Evolutionary conservation across 2,797 vertebrate genomes (phyloP), one percentile per base, ranked within the genome.

Genomic region (Salmo trutta): DNA sequence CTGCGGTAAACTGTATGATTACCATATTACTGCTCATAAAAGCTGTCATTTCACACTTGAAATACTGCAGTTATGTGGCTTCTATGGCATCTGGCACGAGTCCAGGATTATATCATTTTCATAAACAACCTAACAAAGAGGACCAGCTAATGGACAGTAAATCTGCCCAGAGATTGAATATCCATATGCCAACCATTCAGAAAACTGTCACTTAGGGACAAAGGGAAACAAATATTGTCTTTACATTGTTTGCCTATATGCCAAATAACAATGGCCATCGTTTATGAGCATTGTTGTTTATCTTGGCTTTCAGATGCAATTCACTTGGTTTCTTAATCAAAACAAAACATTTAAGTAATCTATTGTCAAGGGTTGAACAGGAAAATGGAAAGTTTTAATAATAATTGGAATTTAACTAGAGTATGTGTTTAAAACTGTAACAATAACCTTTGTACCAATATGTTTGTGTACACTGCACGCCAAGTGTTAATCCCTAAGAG

Each of bases 81-180:
- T 77, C 59, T 54, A 78, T 65, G 81, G 76, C 85, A 88, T 87
- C 79, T 85, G 83, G 75, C 79, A 62, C 41, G 64, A 79, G 87
- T 73, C 83, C 82, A 84, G 80, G 84, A 90, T 89, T 12, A 47
- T 82, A 78, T 84, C 78, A 75, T 84, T 47, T 47, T 47, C 41
- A 47, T 47, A 83, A 86, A 91, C 81, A 79, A 80, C 74, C 84
- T 29, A 75, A 87, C 85, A 74, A 84, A 47, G 41, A 3, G 41
- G 10, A 47, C 41, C 41, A 14, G 41, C 41, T 47, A 47, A 47
- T 12, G 10, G 41, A 47, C 41, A 14, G 41, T 47, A 14, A 88
- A 85, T 85, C 75, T 82, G 71, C 65, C 69, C 24, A 72, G 15
- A 52, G 71, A 87, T 84, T 85, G 81, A 83, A 86, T 56, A 77